Base-by-base conservation (phyloP, 1,140 invertebrate genomes). In the Popillia japonica region DNA sequence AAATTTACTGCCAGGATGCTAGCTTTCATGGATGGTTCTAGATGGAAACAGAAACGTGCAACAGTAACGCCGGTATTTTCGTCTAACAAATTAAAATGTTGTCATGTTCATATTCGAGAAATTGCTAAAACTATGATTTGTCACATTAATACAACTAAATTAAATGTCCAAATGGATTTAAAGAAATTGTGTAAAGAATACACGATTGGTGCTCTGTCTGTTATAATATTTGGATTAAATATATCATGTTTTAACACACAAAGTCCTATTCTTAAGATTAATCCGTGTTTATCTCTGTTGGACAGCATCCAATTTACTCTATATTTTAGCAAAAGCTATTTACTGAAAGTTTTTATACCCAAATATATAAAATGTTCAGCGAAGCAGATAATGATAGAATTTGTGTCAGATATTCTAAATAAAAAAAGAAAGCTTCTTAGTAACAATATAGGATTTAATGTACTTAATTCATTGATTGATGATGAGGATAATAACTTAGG, bases 381-480 rank as follows among this genome's bases (percentile, higher is more conserved):
- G 9, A 81, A 79, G 0, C 72, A 80, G 0, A 87, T 86, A 77
- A 79, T 87, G n/a, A 75, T 64, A 68, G 77, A 80, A 9, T 80
- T 84, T 2, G 84, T 87, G 73, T 79, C 79, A 42, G 79, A 84
- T 3, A 81, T 82, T 20, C 75, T 87, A 0, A 78, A 80, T 0
- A 27, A 87, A 14, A 80, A 87, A 20, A 81, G 86, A 40, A n/a
- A n/a, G n/a, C 81, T 81, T 17, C 82, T 78, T 34, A 82, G 85
- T 6, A 75, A 82, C 6, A 85, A 85, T 9, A 85, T 89, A 77
- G 87, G 89, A n/a, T n/a, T n/a, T 72, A 90, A 91, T 81, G 89
- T 91, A 10, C 86, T 91, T 0, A 90, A 91, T 82, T 81, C 90
- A 42, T 73, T 92, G 20, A 86, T 91, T 34, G 88, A 90, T 8